phyloP scores from a whole-genome alignment of 1,140 invertebrate species.

The Macrocentrus cingulum region DNA sequence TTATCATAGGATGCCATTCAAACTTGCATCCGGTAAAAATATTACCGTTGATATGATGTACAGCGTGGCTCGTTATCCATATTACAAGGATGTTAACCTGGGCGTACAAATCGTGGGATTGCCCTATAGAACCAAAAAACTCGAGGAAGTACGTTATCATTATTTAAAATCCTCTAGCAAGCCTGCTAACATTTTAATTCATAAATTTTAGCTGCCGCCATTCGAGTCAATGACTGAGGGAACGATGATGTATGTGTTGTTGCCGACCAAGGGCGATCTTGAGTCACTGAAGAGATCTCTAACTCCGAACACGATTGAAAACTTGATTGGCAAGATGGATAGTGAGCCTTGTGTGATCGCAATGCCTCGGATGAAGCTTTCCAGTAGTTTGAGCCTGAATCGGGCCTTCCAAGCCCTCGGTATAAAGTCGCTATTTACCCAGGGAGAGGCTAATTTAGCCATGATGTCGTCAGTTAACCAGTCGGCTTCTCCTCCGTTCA shows the following conservation, averaged over 20 bases:
- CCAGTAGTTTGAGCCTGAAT: slow-evolving; percentile 61
- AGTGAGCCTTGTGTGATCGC: slow-evolving; percentile 60
- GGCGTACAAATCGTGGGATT: slow-evolving; percentile 68
- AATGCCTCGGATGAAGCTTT: slow-evolving; percentile 71
- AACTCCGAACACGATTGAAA: slow-evolving; percentile 56
- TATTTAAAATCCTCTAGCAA: no score
- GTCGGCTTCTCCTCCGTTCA: slow-evolving; percentile 1
- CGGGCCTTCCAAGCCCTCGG: slow-evolving; percentile 60
- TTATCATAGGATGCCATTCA: slow-evolving; percentile 54
- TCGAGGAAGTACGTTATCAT: slow-evolving; percentile 10
- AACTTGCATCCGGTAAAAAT: slow-evolving; percentile 46
- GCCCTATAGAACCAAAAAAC: slow-evolving; percentile 68
- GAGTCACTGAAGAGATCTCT: slow-evolving; percentile 58
- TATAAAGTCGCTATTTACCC: slow-evolving; percentile 64
- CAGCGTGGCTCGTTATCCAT: slow-evolving; percentile 62
- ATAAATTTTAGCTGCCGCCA: no score
- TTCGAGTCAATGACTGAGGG: slow-evolving; percentile 20
- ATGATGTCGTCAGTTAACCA: slow-evolving; percentile 56
- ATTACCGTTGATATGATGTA: slow-evolving; percentile 69
- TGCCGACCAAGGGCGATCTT: slow-evolving; percentile 63
- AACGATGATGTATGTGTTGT: slow-evolving; percentile 70
- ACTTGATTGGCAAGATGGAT: slow-evolving; percentile 57
- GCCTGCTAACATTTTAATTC: no score
- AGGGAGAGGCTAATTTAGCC: slow-evolving; percentile 62
- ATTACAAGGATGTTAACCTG: slow-evolving; percentile 59